Base-by-base conservation (phyloP, 53 echinoderm and acorn worm species). In the Luidia sarsii region DNA sequence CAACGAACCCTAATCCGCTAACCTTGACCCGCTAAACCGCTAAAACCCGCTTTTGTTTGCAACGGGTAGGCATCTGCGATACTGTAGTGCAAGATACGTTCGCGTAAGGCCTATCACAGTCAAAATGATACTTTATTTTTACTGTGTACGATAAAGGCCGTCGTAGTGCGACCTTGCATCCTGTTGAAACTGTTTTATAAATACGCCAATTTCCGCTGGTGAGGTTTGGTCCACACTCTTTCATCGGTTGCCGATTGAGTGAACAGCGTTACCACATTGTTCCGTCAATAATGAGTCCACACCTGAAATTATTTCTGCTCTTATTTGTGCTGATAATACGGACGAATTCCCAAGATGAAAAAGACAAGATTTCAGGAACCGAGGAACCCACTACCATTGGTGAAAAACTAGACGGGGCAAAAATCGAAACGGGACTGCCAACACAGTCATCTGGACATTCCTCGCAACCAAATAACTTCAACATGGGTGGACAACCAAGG, bases 361-460 rank as follows among this genome's bases (percentile, higher is more conserved):
- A 35, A 14, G 54, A 19, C 15, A 72, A 72, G 24, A 33, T 32
- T 25, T 55, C 56, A 6, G 72, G 33, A 31, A 54, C 72, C 3
- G 50, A 34, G 19, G 55, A 72, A 55, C 54, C 72, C 0, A 55
- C 72, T 16, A 72, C 72, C 4, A 39, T 3, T 3, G 38, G 54
- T 7, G 54, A 72, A 22, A 51, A 8, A 19, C 50, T 33, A 3
- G 72, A 15, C 24, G 56, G 4, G 16, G 27, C 39, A 1, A 29
- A 63, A 1, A 10, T 3, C 30, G 63, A 20, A 33, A 38, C 37
- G 50, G 37, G 41, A 16, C 25, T 56, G 18, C 22, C 20, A 2
- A 72, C 72, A 20, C 56, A 52, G 38, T 4, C 3, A 16, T 56
- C 72, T 9, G 24, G n/a, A 36, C 39, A 25, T 18, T 5, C 21